phyloP scores from a whole-genome alignment of 2,113 vertebrate species.

The Suncus etruscus region DNA sequence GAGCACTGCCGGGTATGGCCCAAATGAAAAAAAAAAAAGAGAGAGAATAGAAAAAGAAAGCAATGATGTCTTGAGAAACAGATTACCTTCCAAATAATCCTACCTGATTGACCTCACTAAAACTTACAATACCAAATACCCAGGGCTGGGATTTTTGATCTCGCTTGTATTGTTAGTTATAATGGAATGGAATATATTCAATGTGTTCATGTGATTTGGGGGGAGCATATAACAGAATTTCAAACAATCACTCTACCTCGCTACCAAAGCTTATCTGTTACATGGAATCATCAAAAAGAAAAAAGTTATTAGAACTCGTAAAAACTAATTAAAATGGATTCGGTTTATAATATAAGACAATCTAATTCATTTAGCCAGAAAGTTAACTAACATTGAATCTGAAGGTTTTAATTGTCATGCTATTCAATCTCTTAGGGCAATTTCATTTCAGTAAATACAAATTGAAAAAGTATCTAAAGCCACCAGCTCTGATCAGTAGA shows the following conservation, averaged over 20 bases:
- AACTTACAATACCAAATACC: no score
- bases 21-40: no score
- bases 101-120: constrained; percentile 29
- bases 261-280: background rate
- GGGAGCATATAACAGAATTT: no score
- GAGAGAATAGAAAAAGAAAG: constrained; percentile 22
- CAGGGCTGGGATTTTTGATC: no score
- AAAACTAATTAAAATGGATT: constrained; percentile 11
- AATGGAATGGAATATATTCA: no score
- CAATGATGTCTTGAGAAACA: constrained; percentile 26
- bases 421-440: constrained; percentile 15
- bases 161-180: no score
- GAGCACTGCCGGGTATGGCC: no score
- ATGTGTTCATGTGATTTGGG: no score
- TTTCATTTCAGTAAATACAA: constrained; percentile 46
- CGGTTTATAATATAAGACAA: background rate
- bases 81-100: background rate
- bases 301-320: constrained; percentile 43
- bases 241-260: background rate
- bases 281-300: background rate
- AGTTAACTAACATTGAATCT: constrained; percentile 9
- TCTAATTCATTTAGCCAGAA: constrained; percentile 27
- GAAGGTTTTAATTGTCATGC: constrained; percentile 17
- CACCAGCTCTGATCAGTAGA: constrained; percentile 15
- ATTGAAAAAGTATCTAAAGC: background rate